phyloP scores from a whole-genome alignment of 2,113 vertebrate species.

The Hippopotamus amphibius region DNA sequence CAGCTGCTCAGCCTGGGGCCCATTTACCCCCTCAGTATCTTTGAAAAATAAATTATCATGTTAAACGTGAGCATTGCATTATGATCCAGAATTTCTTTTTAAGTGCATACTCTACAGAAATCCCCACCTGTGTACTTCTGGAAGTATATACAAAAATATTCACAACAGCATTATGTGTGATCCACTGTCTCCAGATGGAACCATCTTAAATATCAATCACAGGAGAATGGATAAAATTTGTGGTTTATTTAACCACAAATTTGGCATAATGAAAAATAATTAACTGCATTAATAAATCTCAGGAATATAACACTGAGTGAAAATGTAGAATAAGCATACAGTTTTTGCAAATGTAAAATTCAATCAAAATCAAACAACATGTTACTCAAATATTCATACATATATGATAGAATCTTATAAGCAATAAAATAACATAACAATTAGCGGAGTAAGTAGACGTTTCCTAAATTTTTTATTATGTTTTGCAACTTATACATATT shows the following conservation, averaged over 20 bases:
- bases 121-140: not conserved
- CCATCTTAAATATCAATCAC: not conserved
- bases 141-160: not conserved
- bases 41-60: not conserved
- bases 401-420: not conserved
- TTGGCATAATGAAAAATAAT: not conserved
- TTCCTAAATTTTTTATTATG: not conserved
- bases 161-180: not conserved
- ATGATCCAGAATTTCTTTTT: not conserved
- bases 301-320: not conserved
- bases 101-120: not conserved
- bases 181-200: not conserved
- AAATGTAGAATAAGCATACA: not conserved
- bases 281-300: not conserved
- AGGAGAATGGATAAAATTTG: not conserved
- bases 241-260: not conserved
- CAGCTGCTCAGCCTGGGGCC: not conserved
- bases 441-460: not conserved
- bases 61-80: not conserved
- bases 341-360: not conserved
- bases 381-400: not conserved
- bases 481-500: not conserved
- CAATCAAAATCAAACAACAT: not conserved
- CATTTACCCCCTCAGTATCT: not conserved
- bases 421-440: not conserved